Conservation (phyloP, 2,113 vertebrate species). For the Mus pahari region DNA sequence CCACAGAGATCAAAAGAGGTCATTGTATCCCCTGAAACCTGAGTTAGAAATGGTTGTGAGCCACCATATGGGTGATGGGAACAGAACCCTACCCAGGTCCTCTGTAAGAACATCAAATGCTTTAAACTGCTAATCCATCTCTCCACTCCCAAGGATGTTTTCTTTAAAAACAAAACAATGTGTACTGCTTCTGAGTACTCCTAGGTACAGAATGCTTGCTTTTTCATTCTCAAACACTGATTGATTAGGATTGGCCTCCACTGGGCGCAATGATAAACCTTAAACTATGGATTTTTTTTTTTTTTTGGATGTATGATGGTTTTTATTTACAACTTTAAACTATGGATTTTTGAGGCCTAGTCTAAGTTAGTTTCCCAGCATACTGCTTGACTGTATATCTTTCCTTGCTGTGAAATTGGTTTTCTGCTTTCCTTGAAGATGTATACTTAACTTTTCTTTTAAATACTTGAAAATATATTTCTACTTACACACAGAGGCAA, state of each 20-base stretch:
- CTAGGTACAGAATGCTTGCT: neutral
- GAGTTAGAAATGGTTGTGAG: neutral
- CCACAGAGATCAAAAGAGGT: neutral
- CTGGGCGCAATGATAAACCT: slow-evolving; percentile 12
- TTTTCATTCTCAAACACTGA: neutral
- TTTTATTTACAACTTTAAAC: slow-evolving; percentile 49
- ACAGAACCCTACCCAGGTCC: neutral
- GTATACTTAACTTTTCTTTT: neutral
- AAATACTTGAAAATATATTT: neutral
- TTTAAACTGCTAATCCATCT: neutral
- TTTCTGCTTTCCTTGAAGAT: slow-evolving; percentile 22
- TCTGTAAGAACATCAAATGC: neutral
- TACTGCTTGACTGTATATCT: neutral
- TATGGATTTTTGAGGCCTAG: neutral
- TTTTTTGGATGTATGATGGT: too few relatives aligned
- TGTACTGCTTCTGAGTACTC: neutral
- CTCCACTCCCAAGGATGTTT: neutral
- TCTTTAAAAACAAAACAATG: neutral
- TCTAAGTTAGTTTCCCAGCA: neutral
- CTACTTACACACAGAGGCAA: neutral
- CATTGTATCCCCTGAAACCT: neutral
- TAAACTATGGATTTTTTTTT: neutral
- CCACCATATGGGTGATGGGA: neutral
- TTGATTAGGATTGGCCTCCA: slow-evolving; percentile 34
- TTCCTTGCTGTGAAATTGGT: neutral